phyloP scores from a whole-genome alignment of 2,797 vertebrate genomes.

The Harpagifer antarcticus region DNA sequence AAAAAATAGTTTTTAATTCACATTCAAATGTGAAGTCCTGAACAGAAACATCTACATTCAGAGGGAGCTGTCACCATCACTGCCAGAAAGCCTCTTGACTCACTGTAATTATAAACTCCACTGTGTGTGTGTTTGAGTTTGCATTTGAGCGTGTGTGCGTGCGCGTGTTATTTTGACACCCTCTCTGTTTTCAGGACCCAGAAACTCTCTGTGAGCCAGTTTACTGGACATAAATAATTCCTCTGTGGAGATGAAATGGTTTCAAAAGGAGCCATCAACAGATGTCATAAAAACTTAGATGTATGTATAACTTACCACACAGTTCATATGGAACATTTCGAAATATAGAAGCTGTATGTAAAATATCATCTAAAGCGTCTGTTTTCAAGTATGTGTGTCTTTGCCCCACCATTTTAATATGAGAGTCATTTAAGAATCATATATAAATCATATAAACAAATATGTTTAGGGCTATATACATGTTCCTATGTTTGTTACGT shows the following conservation, averaged over 20 bases:
- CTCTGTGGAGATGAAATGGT: constrained; percentile 39
- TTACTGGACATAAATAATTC: constrained; percentile 71
- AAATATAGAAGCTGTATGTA: background rate
- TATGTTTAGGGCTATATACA: too few species aligned
- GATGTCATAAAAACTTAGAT: constrained; percentile 28
- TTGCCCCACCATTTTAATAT: too few species aligned
- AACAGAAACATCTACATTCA: constrained; percentile 42
- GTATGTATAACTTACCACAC: constrained; percentile 7
- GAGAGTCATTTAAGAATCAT: too few species aligned
- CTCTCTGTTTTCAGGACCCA: constrained; percentile 63
- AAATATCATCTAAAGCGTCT: background rate
- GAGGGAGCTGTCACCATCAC: constrained; percentile 45
- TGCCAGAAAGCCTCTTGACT: constrained; percentile 50
- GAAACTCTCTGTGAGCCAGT: constrained; percentile 62
- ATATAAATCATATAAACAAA: too few species aligned
- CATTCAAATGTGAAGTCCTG: constrained; percentile 36
- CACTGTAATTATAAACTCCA: constrained; percentile 63
- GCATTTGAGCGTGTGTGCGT: constrained; percentile 10
- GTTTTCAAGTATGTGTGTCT: background rate
- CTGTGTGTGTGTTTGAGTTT: constrained; percentile 21
- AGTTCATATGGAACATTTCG: constrained; percentile 17
- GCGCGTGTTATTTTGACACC: constrained; percentile 44
- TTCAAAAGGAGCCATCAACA: constrained; percentile 47
- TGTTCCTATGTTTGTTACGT: too few species aligned
- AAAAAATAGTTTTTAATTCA: constrained; percentile 36